phyloP scores from a whole-genome alignment of 2,888 invertebrate genomes.

The Heliconius charithonia region DNA sequence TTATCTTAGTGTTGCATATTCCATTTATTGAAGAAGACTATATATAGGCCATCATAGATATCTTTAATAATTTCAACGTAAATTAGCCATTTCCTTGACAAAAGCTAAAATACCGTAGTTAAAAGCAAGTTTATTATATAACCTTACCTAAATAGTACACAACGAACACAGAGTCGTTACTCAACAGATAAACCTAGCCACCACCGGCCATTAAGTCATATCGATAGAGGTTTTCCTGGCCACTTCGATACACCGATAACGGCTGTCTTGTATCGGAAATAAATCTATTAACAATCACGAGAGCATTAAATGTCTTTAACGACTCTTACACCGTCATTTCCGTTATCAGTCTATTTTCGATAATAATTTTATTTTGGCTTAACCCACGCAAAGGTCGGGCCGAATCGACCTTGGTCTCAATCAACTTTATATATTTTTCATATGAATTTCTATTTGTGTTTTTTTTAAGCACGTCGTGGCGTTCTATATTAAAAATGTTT shows the following conservation, averaged over 20 bases:
- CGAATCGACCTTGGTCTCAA: conserved; percentile 39
- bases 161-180: not conserved
- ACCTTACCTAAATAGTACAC: not conserved
- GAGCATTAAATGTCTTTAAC: conserved; percentile 29
- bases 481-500: not conserved
- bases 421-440: conserved; percentile 22
- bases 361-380: conserved; percentile 27
- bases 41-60: too few species aligned
- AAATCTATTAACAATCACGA: conserved; percentile 31
- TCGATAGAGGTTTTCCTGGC: conserved; percentile 8
- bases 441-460: not conserved
- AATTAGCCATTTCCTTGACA: too few species aligned
- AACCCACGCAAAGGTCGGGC: conserved; percentile 36
- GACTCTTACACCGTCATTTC: conserved; percentile 20
- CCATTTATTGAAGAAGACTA: too few species aligned
- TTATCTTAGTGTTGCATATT: too few species aligned
- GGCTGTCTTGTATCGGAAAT: conserved; percentile 10
- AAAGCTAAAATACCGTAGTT: too few species aligned
- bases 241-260: not conserved
- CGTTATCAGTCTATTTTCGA: conserved; percentile 23
- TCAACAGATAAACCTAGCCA: conserved; percentile 2
- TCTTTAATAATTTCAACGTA: too few species aligned
- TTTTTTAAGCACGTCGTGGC: not conserved
- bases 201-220: not conserved
- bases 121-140: too few species aligned